phyloP scores from a whole-genome alignment of 2,888 invertebrate species.

The Halictus quadricinctus region DNA sequence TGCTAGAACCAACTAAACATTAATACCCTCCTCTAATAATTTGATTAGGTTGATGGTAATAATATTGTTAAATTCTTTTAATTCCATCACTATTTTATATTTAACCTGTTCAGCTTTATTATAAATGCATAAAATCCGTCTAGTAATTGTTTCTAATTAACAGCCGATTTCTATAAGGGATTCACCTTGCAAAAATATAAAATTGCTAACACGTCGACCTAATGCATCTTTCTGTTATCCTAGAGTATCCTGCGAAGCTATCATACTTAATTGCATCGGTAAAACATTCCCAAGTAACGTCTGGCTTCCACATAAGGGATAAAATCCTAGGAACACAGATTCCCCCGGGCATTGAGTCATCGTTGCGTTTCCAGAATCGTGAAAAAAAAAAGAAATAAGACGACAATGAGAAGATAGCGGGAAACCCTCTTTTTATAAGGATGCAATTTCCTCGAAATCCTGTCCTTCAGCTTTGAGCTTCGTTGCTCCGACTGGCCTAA shows the following conservation, averaged over 20 bases:
- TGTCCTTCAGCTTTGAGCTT: not conserved
- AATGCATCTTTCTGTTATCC: not conserved
- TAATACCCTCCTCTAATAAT: no score
- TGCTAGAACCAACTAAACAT: no score
- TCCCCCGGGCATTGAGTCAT: conserved; percentile 63
- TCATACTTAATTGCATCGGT: not conserved
- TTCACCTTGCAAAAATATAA: not conserved
- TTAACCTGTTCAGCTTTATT: no score
- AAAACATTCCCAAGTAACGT: not conserved
- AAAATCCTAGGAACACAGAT: not conserved
- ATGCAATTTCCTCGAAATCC: not conserved
- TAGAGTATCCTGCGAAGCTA: not conserved
- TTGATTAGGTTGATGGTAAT: no score
- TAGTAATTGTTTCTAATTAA: no score
- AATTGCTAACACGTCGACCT: not conserved
- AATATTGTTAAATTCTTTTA: no score
- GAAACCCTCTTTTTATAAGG: not conserved
- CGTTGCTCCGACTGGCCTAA: not conserved
- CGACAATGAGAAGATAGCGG: not conserved
- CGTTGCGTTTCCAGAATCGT: conserved; percentile 59
- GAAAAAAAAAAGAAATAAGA: not conserved
- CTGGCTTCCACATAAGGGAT: not conserved
- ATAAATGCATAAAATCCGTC: no score
- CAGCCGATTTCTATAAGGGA: not conserved
- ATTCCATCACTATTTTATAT: no score